A percentile compares a stretch with the other conserved stretches of the same genome.
phyloP scores from a whole-genome alignment of 2,113 vertebrate genomes.

The Mesembrinibis cayennensis region DNA sequence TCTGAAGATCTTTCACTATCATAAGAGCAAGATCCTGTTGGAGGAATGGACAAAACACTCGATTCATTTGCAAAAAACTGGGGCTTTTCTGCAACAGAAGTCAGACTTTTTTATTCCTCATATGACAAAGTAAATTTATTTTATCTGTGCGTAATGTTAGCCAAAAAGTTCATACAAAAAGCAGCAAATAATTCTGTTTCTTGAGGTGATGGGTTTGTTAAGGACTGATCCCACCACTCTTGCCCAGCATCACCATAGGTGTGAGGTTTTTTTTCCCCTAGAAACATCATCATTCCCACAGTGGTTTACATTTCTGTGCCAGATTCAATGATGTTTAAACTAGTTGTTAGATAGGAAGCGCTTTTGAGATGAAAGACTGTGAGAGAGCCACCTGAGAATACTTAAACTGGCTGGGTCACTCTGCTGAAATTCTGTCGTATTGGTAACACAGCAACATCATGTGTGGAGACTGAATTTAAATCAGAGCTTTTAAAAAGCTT shows the following conservation, averaged over 20 bases:
- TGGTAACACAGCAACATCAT: neutral
- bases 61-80: neutral
- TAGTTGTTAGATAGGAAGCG: neutral
- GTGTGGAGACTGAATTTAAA: neutral
- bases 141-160: neutral
- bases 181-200: neutral
- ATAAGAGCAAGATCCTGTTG: neutral
- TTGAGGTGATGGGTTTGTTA: neutral
- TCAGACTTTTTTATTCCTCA: neutral
- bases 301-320: neutral
- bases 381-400: neutral
- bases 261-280: rapidly evolving
- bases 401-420: neutral
- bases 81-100: neutral
- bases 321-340: neutral
- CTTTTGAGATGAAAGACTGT: neutral
- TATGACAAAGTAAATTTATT: neutral
- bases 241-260: neutral
- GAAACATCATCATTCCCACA: neutral
- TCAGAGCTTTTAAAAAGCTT: neutral
- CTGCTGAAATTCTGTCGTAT: neutral
- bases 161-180: neutral
- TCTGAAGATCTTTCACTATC: neutral
- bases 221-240: neutral
- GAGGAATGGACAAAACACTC: neutral